Base-by-base conservation (phyloP, 1,140 invertebrate genomes). In the Nylanderia fulva region DNA sequence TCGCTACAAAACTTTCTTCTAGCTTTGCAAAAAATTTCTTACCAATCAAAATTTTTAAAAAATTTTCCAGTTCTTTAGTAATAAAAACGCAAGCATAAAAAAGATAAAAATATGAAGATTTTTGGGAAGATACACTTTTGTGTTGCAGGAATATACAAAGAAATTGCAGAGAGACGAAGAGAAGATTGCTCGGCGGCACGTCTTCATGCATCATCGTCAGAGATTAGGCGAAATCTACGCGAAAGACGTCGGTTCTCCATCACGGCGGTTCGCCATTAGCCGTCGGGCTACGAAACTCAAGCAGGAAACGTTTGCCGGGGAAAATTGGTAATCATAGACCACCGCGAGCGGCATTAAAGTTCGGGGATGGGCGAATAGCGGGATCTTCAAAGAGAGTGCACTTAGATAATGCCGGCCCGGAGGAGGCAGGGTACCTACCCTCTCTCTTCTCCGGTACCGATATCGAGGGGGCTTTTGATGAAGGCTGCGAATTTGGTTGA, bases 291-390 rank as follows among this genome's bases (percentile, higher is more conserved):
- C 88, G 89, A 93, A 94, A 93, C 91, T 93, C 90, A 89, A 91
- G 84, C 91, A 88, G 90, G 91, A 93, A 94, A 93, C 92, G 93
- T 93, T 91, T 93, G 92, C 90, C 91, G 86, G 92, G 90, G 93
- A 95, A 95, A 95, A 95, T 95, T 95, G 94, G 93, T 95, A 95
- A 95, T 95, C 94, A 95, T 95, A 95, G 94, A 94, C 92, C 92
- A 94, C 91, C 90, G 92, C 91, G 92, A 94, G 92, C 91, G 93
- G 94, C 92, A 95, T 95, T 95, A 95, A 93, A 93, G 93, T 94
- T 93, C 90, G 92, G 89, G 91, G 90, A 87, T 91, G 91, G 92
- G 92, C 88, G 88, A 87, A 72, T 85, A 75, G 88, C 77, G 91
- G 91, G 91, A 94, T 94, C 94, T 94, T 95, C 94, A 94, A 94